phyloP scores from a whole-genome alignment of 2,888 invertebrate genomes.

The Orthosia gothica region DNA sequence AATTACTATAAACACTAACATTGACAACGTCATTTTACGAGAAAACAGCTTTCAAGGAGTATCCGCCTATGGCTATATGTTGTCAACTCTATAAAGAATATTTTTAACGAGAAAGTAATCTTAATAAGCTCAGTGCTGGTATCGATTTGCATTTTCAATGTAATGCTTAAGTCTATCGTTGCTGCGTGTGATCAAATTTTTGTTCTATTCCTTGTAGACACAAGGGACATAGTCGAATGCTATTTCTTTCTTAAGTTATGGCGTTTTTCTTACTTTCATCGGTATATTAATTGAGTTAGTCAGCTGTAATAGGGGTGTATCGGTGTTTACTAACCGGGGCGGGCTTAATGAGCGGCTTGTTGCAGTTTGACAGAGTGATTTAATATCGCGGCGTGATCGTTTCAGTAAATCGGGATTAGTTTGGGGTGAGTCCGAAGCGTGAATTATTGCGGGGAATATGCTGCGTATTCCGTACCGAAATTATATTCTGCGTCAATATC shows the following conservation, averaged over 20 bases:
- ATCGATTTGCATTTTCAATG: conserved; percentile 78
- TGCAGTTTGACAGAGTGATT: conserved; percentile 90
- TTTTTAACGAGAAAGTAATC: conserved; percentile 76
- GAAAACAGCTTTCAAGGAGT: conserved; percentile 79
- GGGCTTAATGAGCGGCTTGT: conserved; percentile 88
- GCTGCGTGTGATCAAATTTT: conserved; percentile 41
- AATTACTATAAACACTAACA: conserved; percentile 67
- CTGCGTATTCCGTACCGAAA: conserved; percentile 74
- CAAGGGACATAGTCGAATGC: conserved; percentile 52
- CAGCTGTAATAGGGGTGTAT: conserved; percentile 80
- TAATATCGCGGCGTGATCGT: conserved; percentile 87
- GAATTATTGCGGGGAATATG: conserved; percentile 84
- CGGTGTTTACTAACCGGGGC: conserved; percentile 81
- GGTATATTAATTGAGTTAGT: conserved; percentile 81
- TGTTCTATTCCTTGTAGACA: conserved; percentile 54
- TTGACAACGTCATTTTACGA: conserved; percentile 80
- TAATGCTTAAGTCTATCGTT: conserved; percentile 55
- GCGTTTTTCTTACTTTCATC: conserved; percentile 57
- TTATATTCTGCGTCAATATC: conserved; percentile 74
- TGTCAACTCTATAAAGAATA: conserved; percentile 76
- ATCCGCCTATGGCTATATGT: conserved; percentile 76
- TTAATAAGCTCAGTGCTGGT: conserved; percentile 72
- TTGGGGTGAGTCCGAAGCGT: conserved; percentile 82
- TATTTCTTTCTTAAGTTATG: conserved; percentile 38
- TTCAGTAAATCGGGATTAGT: conserved; percentile 89